Percentiles rank a stretch among this genome's conserved stretches.
These are phyloP conservation scores for Daktulosphaira vitifoliae DNA, from an alignment of 1,140 invertebrate species.

Conservation along the genomic window DNA sequence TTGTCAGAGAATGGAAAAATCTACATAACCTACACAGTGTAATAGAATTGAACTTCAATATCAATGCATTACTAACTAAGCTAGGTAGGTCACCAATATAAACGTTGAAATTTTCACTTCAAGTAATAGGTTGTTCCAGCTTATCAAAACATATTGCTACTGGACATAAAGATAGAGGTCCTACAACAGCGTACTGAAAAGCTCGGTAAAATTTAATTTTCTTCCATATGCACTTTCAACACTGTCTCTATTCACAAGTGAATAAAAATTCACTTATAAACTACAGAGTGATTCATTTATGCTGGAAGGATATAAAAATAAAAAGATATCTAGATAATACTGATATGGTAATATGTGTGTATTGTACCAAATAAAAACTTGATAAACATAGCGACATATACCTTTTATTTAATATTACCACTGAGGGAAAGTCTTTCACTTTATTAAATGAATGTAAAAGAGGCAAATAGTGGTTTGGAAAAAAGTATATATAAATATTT, in stretches of 20 bases:
- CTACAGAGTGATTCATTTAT: constrained; percentile 28
- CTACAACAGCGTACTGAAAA: constrained; percentile 30
- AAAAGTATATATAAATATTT: too few relatives aligned
- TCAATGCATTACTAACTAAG: too few relatives aligned
- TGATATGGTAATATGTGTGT: constrained; percentile 13
- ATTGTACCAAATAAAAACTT: constrained; percentile 1
- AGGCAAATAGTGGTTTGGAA: constrained; percentile 18
- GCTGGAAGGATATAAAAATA: constrained; percentile 11
- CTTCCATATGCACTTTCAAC: constrained; percentile 35
- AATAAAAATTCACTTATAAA: constrained; percentile 7
- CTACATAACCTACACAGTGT: too few relatives aligned
- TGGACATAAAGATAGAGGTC: constrained; percentile 36
- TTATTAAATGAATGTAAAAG: constrained; percentile 13
- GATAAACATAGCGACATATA: constrained; percentile 19
- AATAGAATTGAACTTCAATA: too few relatives aligned
- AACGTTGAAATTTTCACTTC: too few relatives aligned
- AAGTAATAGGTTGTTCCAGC: constrained; percentile 4
- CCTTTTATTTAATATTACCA: constrained; percentile 9
- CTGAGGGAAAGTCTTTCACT: constrained; percentile 27
- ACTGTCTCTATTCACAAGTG: constrained; percentile 9
- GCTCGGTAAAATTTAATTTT: constrained; percentile 14
- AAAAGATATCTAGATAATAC: neutral
- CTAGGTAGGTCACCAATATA: too few relatives aligned
- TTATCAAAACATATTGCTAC: constrained; percentile 26
- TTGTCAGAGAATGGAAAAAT: too few relatives aligned